Evolutionary conservation across 2,888 invertebrate species (phyloP).

Genomic region (Eupithecia inturbata): DNA sequence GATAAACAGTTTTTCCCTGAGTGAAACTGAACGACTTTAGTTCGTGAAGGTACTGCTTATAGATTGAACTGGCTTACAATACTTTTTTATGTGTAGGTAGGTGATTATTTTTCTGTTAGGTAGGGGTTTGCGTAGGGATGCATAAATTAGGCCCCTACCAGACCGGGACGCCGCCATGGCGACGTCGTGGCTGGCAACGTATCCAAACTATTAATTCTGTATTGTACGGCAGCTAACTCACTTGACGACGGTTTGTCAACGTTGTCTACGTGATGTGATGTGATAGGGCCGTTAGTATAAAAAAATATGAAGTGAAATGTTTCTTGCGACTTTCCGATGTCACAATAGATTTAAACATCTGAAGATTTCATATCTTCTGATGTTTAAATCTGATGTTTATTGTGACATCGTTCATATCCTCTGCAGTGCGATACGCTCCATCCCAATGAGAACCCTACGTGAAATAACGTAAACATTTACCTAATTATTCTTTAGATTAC

Average conservation of each 20-base stretch:
- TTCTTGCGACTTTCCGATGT: background rate
- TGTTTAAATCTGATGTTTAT: background rate
- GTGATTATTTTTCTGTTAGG: background rate
- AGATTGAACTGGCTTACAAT: constrained; percentile 5
- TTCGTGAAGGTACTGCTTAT: background rate
- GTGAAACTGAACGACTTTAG: constrained; percentile 23
- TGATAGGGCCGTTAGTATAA: background rate
- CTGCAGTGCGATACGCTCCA: background rate
- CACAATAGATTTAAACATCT: too few species aligned
- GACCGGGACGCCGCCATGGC: too few species aligned
- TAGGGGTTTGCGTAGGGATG: background rate
- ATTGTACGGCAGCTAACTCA: too few species aligned
- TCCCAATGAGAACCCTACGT: background rate
- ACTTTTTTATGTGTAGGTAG: background rate
- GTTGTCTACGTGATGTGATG: too few species aligned
- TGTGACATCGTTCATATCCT: background rate
- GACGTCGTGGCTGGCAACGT: too few species aligned
- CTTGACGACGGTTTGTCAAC: too few species aligned
- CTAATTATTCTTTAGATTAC: background rate
- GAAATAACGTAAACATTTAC: background rate
- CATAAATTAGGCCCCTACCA: background rate
- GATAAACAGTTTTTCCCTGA: constrained; percentile 25
- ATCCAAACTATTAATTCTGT: too few species aligned
- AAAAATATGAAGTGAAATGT: background rate
- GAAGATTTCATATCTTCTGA: background rate